Base-by-base conservation (phyloP, 2,888 invertebrate species). In the Drosophila nigricruria region DNA sequence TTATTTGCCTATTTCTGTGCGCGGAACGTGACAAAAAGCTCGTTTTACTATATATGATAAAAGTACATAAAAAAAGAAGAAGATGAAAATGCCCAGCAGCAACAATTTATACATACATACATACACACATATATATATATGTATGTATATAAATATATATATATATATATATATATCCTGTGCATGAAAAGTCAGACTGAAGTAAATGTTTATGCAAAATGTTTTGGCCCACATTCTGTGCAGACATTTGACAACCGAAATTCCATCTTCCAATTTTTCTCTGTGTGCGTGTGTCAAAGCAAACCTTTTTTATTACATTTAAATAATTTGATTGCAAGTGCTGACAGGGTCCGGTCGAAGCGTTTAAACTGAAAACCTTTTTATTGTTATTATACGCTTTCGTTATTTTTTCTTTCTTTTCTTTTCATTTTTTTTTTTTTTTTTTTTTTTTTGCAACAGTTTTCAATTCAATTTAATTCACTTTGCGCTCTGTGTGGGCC, bases 391-490 rank as follows among this genome's bases (percentile, higher is more conserved):
- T 66, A 64, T 64, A 38, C 53, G 53, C 38, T 65, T 30, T 34
- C 34, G 34, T 23, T 62, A 20, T 10, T 49, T 64, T 5, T 32
- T 32, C 10, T 59, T 32, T 18, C 18, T 18, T 6, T 63, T 34
- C n/a, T n/a, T n/a, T n/a, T n/a, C n/a, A n/a, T 25, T n/a, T 52
- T 0, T 42, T 23, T 14, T 0, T 30, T 8, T n/a, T 20, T 12
- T 20, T 27, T 32, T n/a, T 56, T 45, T 38, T 66, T 66, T 73
- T 73, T 66, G 66, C 75, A 68, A 82, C 82, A 87, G 82, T 85
- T 88, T 85, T 88, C 88, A 86, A 83, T 88, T 88, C 88, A 81
- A 85, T 85, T 85, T 88, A 85, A 85, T 88, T 88, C 82, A 85
- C 84, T 88, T 85, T 81, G 70, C 58, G 30, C 73, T 65, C 60